A percentile compares a stretch with the other conserved stretches of the same genome.
phyloP scores from a whole-genome alignment of 1,140 invertebrate species.

The Euglossa dilemma region DNA sequence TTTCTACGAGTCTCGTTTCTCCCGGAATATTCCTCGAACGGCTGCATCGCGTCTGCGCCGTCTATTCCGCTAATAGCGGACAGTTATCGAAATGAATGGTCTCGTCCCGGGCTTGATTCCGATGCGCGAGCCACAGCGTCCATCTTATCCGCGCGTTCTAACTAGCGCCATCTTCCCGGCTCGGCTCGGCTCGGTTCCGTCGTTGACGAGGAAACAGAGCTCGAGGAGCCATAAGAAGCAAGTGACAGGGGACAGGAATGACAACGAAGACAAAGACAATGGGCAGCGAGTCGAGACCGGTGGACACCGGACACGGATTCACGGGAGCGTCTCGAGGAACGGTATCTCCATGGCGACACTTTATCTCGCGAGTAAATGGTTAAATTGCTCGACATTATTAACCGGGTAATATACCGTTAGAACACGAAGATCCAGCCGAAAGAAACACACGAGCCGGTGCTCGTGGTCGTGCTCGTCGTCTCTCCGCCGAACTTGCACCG shows the following conservation, averaged over 20 bases:
- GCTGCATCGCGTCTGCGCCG: not conserved
- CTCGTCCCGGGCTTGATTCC: no score
- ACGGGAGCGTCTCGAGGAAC: conserved; percentile 68
- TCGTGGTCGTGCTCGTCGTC: no score
- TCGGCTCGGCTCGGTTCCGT: conserved; percentile 31
- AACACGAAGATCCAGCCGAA: not conserved
- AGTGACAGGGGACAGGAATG: conserved; percentile 53
- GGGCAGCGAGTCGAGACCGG: conserved; percentile 65
- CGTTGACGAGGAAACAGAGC: conserved; percentile 36
- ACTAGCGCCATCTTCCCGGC: not conserved
- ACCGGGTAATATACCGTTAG: conserved; percentile 45
- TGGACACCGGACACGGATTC: conserved; percentile 70
- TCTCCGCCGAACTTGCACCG: not conserved
- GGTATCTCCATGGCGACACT: conserved; percentile 65
- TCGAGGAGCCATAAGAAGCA: conserved; percentile 43
- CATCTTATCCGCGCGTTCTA: not conserved
- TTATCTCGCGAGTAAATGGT: conserved; percentile 57
- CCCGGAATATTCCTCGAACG: not conserved
- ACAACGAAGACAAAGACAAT: conserved; percentile 65
- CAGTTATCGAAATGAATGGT: not conserved
- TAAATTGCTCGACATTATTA: conserved; percentile 68
- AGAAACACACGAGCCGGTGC: not conserved
- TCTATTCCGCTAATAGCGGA: not conserved
- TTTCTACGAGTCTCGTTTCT: not conserved
- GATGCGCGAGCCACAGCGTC: not conserved